Percentiles rank a stretch among this genome's conserved stretches.
Conservation (phyloP, 64 coral and sea anemone species). For the Pachyseris speciosa region DNA sequence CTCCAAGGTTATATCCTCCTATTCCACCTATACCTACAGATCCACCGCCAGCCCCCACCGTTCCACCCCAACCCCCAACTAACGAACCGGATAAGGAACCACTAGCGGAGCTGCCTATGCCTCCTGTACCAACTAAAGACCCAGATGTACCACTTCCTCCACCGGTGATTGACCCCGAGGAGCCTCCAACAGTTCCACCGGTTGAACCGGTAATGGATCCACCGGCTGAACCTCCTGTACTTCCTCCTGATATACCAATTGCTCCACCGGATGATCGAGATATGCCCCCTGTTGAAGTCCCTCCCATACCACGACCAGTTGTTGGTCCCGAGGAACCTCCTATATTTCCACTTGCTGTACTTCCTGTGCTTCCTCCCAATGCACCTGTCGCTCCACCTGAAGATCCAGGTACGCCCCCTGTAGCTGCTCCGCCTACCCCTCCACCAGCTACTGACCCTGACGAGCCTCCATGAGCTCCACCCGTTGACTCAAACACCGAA, state of each 20-base stretch:
- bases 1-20: not conserved
- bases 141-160: too few relatives aligned
- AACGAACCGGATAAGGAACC: too few relatives aligned
- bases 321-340: not conserved
- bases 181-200: not conserved
- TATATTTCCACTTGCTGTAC: too few relatives aligned
- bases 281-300: not conserved
- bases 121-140: too few relatives aligned
- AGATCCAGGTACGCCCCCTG: not conserved
- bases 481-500: not conserved
- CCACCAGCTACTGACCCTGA: too few relatives aligned
- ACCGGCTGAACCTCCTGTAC: not conserved
- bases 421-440: not conserved
- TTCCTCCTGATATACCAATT: too few relatives aligned
- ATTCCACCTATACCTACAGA: not conserved
- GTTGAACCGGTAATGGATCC: too few relatives aligned
- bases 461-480: not conserved
- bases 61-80: too few relatives aligned
- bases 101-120: too few relatives aligned
- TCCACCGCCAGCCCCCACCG: not conserved
- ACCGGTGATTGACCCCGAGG: not conserved
- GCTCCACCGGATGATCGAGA: conserved; percentile 1
- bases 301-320: not conserved
- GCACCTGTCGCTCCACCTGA: not conserved
- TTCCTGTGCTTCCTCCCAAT: not conserved